Base-by-base conservation (phyloP, 1,140 invertebrate species). In the Calephelis nemesis region DNA sequence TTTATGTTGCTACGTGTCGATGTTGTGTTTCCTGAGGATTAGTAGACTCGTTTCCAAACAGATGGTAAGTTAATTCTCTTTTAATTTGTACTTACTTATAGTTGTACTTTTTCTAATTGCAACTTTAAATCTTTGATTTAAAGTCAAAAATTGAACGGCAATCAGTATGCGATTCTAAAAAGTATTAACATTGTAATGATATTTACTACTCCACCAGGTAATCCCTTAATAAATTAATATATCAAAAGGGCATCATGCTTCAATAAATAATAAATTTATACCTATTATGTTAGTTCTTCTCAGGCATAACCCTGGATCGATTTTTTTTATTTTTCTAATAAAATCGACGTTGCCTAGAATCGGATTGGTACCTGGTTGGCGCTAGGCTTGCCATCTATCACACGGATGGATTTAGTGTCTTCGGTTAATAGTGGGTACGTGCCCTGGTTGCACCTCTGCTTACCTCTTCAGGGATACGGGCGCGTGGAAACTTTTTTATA, bases 11-110 rank as follows among this genome's bases (percentile, higher is more conserved):
- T 30, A 30, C 52, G 52, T 54, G 52, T 54, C 52, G 10, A 30
- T 54, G 19, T 30, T 30, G 52, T 54, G 19, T 54, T 54, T 54
- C 52, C 52, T 54, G 52, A 54, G 52, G 52, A 54, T 54, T 54
- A 54, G 30, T 54, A 54, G 52, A 54, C 52, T 54, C 19, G 19
- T 30, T 54, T 54, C 52, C 9, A 54, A 54, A 54, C 52, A 54
- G 52, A 54, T 54, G 52, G 52, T 54, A 54, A 54, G 19, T 54
- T 54, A 52, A 52, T 52, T 19, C 15, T 30, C 52, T 54, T 30
- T 54, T 54, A 30, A 54, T 54, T 54, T 19, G 5, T 30, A 54
- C 9, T 13, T 54, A 7, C 9, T 52, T 54, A 19, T 19, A 0
- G 15, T 1, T 11, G 19, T 8, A 54, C 5, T 15, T 19, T 1